Evolutionary conservation across 2,888 invertebrate species (phyloP).

Genomic region (Deilephila elpenor): DNA sequence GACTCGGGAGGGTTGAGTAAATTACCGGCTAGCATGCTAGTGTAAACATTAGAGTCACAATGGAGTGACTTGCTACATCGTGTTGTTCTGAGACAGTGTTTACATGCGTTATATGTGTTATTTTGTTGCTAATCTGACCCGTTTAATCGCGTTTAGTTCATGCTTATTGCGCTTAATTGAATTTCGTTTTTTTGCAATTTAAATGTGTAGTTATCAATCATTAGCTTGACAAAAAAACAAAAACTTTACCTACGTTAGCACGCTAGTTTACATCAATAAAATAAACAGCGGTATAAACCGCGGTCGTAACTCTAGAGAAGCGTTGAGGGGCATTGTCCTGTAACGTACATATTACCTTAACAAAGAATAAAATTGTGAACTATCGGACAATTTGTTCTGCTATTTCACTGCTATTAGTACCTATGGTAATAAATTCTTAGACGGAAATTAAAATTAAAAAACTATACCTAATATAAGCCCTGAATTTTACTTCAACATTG

Average conservation of each 20-base stretch:
- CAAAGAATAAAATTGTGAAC: not conserved
- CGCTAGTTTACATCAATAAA: not conserved
- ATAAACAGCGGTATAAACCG: not conserved
- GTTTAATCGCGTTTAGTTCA: no score
- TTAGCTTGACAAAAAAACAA: not conserved
- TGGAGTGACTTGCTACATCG: not conserved
- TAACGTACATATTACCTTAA: not conserved
- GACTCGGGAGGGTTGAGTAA: not conserved
- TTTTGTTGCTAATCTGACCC: no score
- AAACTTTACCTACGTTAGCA: not conserved
- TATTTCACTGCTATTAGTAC: no score
- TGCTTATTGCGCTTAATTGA: no score
- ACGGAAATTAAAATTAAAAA: no score
- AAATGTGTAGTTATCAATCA: not conserved
- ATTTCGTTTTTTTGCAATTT: no score
- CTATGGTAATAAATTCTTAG: no score
- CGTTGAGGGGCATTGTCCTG: not conserved
- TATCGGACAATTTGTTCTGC: not conserved
- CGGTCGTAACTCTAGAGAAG: not conserved
- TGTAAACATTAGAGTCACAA: not conserved
- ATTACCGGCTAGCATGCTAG: conserved; percentile 33
- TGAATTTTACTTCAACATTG: no score
- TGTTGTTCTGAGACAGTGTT: not conserved
- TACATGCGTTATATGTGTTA: not conserved
- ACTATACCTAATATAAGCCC: no score